phyloP scores from a whole-genome alignment of 1,140 invertebrate genomes.

The Trypoxylus dichotomus region DNA sequence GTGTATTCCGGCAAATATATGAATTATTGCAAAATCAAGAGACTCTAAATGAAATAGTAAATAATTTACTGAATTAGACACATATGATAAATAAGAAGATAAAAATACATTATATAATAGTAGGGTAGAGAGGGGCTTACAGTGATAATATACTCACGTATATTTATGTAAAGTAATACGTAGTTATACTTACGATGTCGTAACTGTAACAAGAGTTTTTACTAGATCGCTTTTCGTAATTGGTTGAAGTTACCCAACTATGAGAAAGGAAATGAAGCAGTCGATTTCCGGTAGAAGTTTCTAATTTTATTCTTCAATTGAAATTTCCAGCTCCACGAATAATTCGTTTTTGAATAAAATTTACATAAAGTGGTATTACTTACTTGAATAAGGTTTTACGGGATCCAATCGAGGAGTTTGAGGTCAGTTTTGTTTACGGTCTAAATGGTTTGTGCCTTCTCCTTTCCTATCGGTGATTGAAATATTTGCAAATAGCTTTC shows the following conservation, averaged over 20 bases:
- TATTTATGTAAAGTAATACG: background rate
- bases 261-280: background rate
- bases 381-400: background rate
- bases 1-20: too few species aligned
- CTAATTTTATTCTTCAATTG: constrained; percentile 2
- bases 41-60: too few species aligned
- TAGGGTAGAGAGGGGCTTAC: too few species aligned
- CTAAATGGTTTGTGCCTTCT: background rate
- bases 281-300: background rate
- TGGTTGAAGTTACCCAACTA: background rate
- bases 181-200: background rate
- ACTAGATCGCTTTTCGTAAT: constrained; percentile 2
- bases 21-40: too few species aligned
- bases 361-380: background rate
- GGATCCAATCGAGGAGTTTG: background rate
- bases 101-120: too few species aligned
- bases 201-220: background rate
- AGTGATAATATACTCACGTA: too few species aligned
- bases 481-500: too few species aligned
- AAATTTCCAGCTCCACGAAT: background rate
- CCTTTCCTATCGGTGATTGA: background rate
- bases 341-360: constrained; percentile 23
- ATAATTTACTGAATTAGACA: too few species aligned
- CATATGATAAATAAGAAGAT: too few species aligned
- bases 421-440: background rate